Percentiles rank a stretch among this genome's conserved stretches.
Evolutionary conservation across 2,113 vertebrate species (phyloP).

Genomic region (Pedionomus torquatus): DNA sequence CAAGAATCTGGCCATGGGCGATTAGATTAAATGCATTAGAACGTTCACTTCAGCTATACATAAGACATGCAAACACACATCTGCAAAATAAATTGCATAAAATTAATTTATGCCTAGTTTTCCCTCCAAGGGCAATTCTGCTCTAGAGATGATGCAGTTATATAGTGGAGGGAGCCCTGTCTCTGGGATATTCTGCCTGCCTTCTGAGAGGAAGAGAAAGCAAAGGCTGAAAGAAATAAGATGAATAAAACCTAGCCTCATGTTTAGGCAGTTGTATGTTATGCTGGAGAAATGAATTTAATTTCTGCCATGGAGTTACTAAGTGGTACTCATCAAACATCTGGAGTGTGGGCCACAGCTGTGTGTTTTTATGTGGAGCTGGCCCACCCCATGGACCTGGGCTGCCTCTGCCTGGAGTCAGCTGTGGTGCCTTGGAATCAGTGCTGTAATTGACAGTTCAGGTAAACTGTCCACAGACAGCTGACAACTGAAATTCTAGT

Average conservation of each 20-base stretch:
- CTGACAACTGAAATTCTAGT: not conserved
- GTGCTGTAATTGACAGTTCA: not conserved
- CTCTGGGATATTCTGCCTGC: not conserved
- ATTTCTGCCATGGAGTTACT: not conserved
- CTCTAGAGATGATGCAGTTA: not conserved
- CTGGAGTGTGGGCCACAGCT: not conserved
- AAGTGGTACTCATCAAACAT: not conserved
- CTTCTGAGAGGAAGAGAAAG: not conserved
- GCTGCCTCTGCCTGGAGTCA: not conserved
- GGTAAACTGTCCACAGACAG: not conserved
- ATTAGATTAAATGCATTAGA: not conserved
- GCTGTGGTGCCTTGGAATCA: not conserved
- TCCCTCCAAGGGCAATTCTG: not conserved
- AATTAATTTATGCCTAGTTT: not conserved
- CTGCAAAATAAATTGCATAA: not conserved
- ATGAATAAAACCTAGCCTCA: not conserved
- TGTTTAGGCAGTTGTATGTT: not conserved
- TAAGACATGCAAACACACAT: not conserved
- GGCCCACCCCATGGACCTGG: not conserved
- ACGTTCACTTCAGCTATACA: not conserved
- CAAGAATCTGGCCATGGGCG: not conserved
- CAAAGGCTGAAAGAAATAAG: not conserved
- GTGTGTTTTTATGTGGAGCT: not conserved
- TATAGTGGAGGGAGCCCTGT: not conserved
- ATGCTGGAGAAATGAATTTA: not conserved